Evolutionary conservation across 2,797 vertebrate genomes (phyloP).

Genomic region (Ambastaia sidthimunki): DNA sequence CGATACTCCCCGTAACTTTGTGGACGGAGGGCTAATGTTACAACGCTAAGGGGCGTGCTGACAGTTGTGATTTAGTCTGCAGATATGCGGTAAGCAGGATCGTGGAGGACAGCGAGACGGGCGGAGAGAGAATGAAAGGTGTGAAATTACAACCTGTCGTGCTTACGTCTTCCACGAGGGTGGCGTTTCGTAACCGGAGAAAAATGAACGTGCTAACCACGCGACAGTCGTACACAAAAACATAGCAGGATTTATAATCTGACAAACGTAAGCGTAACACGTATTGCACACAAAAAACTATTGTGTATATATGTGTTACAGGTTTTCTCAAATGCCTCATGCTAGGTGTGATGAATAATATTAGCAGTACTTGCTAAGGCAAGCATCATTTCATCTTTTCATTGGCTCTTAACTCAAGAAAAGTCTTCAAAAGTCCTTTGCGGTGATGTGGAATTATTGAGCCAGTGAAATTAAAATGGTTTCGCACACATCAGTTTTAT

Average conservation of each 20-base stretch:
- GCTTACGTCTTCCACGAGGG: conserved; percentile 26
- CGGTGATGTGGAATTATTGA: conserved; percentile 6
- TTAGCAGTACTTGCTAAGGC: conserved; percentile 22
- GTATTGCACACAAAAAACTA: too few relatives aligned
- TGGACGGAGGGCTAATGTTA: conserved; percentile 66
- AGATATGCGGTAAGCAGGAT: conserved; percentile 62
- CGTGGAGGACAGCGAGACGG: conserved; percentile 25
- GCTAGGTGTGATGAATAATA: conserved; percentile 8
- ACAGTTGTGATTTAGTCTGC: conserved; percentile 72
- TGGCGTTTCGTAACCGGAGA: conserved; percentile 28
- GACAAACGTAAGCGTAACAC: too few relatives aligned
- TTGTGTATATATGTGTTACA: neutral
- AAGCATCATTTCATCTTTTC: neutral
- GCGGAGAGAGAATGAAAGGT: conserved; percentile 29
- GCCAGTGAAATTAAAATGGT: conserved; percentile 48
- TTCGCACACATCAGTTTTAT: conserved; percentile 51
- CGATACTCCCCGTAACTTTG: conserved; percentile 50
- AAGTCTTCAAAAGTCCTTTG: conserved; percentile 26
- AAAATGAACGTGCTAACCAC: neutral
- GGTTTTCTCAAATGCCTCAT: neutral
- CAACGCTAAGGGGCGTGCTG: conserved; percentile 66
- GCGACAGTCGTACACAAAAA: neutral
- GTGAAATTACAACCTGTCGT: conserved; percentile 39
- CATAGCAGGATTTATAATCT: too few relatives aligned
- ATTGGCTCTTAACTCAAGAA: conserved; percentile 16